Conservation (phyloP, 64 coral and sea anemone species). For the Trachythela sp. region DNA sequence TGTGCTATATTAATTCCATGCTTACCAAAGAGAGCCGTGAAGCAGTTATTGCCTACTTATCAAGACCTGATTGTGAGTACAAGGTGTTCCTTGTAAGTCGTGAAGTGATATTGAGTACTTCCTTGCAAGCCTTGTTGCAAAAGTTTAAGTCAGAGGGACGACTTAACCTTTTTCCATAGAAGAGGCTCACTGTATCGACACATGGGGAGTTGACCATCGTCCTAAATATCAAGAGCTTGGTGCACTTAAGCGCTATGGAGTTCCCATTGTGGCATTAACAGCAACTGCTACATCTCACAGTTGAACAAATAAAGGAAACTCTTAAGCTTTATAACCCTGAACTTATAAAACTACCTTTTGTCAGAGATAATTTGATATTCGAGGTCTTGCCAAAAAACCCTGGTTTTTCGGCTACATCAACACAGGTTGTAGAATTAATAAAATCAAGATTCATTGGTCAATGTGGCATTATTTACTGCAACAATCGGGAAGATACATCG, state of each 20-base stretch:
- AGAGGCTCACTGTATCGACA: constrained; percentile 47
- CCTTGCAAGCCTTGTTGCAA: background rate
- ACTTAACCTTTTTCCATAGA: constrained; percentile 37
- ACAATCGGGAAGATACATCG: background rate
- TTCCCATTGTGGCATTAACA: constrained; percentile 47
- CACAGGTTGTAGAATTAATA: background rate
- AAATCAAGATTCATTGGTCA: constrained; percentile 16
- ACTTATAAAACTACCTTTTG: constrained; percentile 5
- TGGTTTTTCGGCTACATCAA: background rate
- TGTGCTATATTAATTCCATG: constrained; percentile 22
- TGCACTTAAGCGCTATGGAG: constrained; percentile 8
- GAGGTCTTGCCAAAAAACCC: background rate
- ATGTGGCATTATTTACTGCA: background rate
- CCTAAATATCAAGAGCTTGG: constrained; percentile 32
- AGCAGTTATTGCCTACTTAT: constrained; percentile 28
- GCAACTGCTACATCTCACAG: constrained; percentile 28
- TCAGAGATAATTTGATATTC: background rate
- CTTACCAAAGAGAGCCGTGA: constrained; percentile 18
- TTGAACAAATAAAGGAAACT: constrained; percentile 3
- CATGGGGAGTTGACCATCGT: constrained; percentile 39
- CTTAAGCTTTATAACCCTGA: background rate
- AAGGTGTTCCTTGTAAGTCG: constrained; percentile 25
- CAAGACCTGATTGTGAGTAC: constrained; percentile 4
- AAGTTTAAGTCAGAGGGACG: background rate
- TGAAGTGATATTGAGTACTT: constrained; percentile 10